Evolutionary conservation across 2,888 invertebrate species (phyloP).

Genomic region (Lucinisca nassula): DNA sequence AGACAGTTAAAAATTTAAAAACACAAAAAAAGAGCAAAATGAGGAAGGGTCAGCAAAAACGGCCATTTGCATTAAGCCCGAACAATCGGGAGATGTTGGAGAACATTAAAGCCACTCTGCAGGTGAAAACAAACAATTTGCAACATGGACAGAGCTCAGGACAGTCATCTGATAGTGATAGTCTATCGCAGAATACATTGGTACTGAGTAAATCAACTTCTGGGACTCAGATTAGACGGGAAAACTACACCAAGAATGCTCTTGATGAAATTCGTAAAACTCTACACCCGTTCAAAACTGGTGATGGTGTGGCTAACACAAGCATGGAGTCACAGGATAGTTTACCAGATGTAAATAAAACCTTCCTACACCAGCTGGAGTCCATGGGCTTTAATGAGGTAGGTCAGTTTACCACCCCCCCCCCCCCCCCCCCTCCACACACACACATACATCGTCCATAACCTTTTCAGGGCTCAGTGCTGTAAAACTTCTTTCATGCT

Average conservation of each 20-base stretch:
- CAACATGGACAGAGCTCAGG: constrained; percentile 20
- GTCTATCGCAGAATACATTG: constrained; percentile 43
- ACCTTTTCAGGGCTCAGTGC: no score
- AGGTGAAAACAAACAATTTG: constrained; percentile 28
- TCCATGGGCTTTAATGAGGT: constrained; percentile 46
- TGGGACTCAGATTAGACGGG: constrained; percentile 51
- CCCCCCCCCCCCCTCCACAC: no score
- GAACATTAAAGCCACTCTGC: constrained; percentile 65
- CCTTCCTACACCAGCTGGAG: constrained; percentile 39
- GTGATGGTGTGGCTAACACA: constrained; percentile 54
- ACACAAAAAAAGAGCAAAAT: neutral
- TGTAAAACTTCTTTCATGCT: no score
- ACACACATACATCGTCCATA: no score
- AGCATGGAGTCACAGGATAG: constrained; percentile 60
- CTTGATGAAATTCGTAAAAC: constrained; percentile 70
- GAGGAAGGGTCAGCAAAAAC: constrained; percentile 47
- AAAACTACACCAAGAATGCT: constrained; percentile 69
- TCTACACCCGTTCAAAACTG: constrained; percentile 72
- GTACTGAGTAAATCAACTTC: constrained; percentile 7
- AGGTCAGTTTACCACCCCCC: neutral
- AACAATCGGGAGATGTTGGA: constrained; percentile 71
- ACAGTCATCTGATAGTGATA: constrained; percentile 48
- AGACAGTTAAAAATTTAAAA: neutral
- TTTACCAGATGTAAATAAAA: constrained; percentile 48
- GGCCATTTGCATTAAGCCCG: constrained; percentile 67